Base-by-base conservation (phyloP, 2,888 invertebrate genomes). In the Conchocele bisecta region DNA sequence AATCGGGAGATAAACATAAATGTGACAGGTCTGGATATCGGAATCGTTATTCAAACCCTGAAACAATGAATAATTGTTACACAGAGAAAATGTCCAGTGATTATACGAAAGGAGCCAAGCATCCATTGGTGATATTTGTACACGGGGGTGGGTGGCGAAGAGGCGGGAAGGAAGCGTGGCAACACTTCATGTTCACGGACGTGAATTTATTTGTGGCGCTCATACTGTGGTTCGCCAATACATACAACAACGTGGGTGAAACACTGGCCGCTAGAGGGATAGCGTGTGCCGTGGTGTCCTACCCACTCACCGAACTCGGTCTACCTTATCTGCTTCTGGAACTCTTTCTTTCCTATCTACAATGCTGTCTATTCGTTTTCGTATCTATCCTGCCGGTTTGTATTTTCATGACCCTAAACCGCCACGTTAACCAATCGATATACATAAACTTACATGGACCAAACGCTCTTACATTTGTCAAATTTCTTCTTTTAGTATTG, bases 61-160 rank as follows among this genome's bases (percentile, higher is more conserved):
- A n/a, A n/a, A n/a, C n/a, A n/a, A n/a, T n/a, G n/a, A n/a, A n/a
- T n/a, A n/a, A n/a, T n/a, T n/a, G n/a, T n/a, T n/a, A n/a, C n/a
- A n/a, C n/a, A n/a, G n/a, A n/a, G n/a, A n/a, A n/a, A n/a, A n/a
- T n/a, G n/a, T n/a, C n/a, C n/a, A n/a, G n/a, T n/a, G n/a, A n/a
- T n/a, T n/a, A n/a, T n/a, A 2, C 48, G 15, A 31, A 31, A 22
- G 7, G 26, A 7, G n/a, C 15, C 0, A 44, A 31, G 2, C 11
- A 37, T 3, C 86, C 86, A 3, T 51, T 85, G 6, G 84, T 82
- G 15, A 48, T 86, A 35, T 86, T 86, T 53, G 72, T 84, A 22
- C 86, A 86, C 44, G 86, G 86, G 0, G 86, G 86, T 3, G 86
- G 86, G 1, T 86, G 86, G 86, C 50, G 84, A 61, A 53, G 86